Conservation (phyloP, 2,113 vertebrate genomes). For the Tor tambroides region DNA sequence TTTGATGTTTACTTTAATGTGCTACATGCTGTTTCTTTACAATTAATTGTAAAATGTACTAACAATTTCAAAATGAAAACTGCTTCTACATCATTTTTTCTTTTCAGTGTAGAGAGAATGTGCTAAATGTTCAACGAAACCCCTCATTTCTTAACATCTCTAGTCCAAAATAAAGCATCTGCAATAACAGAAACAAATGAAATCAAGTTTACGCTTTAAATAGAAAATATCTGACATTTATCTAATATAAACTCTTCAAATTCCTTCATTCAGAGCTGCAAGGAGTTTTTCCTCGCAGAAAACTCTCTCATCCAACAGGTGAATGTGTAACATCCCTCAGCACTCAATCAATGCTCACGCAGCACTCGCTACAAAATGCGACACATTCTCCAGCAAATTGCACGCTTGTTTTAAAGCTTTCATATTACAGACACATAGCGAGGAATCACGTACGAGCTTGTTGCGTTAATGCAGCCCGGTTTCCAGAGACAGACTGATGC, state of each 20-base stretch:
- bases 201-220: not conserved
- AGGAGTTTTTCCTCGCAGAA: not conserved
- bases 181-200: not conserved
- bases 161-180: not conserved
- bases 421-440: not conserved
- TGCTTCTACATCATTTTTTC: no score
- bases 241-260: not conserved
- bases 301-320: constrained; percentile 37
- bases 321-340: constrained; percentile 9
- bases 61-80: no score
- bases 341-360: constrained; percentile 28
- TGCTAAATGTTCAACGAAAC: no score
- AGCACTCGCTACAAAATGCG: constrained; percentile 19
- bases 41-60: no score
- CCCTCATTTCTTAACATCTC: no score
- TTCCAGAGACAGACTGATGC: not conserved
- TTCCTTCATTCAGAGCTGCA: not conserved
- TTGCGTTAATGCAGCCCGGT: not conserved
- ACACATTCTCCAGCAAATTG: not conserved
- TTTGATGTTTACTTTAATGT: no score
- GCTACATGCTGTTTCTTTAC: no score
- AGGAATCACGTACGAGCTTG: not conserved
- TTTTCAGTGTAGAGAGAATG: no score
- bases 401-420: not conserved
- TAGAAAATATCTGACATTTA: not conserved